These are phyloP conservation scores for Stegostoma tigrinum DNA, from an alignment of 2,113 vertebrate species.

Conservation along the genomic window DNA sequence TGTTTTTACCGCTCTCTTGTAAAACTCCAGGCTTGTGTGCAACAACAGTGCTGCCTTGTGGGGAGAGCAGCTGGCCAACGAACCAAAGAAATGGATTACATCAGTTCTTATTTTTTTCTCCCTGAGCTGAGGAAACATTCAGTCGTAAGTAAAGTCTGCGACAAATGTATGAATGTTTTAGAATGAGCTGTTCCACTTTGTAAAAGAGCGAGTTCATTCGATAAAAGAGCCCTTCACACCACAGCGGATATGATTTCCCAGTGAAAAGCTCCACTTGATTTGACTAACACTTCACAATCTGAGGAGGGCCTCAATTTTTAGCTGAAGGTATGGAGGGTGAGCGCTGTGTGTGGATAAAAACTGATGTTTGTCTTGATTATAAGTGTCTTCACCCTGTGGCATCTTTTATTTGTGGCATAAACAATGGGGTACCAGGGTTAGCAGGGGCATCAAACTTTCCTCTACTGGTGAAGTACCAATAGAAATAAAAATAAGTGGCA, in stretches of 20 bases:
- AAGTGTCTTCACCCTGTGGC: neutral
- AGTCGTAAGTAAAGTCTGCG: neutral
- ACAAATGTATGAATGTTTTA: conserved; percentile 5
- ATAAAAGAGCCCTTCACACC: neutral
- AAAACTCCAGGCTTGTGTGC: neutral
- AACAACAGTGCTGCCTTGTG: conserved; percentile 17
- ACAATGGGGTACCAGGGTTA: neutral
- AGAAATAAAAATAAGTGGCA: neutral
- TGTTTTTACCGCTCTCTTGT: neutral
- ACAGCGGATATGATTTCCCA: neutral
- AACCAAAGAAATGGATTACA: conserved; percentile 6
- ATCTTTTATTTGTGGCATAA: neutral
- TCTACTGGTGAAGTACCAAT: neutral
- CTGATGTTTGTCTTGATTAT: neutral
- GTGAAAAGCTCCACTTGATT: neutral
- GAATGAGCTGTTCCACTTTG: neutral
- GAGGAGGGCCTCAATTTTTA: neutral
- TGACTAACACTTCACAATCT: neutral
- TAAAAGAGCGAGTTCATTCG: neutral
- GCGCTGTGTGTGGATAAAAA: neutral
- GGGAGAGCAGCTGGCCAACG: neutral
- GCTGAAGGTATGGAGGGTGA: neutral
- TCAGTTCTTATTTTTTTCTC: neutral
- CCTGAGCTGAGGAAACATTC: neutral
- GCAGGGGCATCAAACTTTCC: neutral